These are phyloP conservation scores for Euclidia mi DNA, from an alignment of 2,888 invertebrate species.

Conservation along the genomic window DNA sequence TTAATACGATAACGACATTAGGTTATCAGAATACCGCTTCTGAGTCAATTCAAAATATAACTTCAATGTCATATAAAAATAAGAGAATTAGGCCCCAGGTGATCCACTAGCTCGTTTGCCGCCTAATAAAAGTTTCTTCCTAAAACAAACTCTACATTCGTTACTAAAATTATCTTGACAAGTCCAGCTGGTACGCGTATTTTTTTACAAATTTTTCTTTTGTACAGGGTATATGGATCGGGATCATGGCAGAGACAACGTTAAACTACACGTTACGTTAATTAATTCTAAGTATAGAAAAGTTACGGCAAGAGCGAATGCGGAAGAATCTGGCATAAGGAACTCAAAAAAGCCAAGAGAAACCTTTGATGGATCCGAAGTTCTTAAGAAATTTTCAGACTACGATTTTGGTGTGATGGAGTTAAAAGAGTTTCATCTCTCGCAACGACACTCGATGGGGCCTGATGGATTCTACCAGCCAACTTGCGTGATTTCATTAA, in stretches of 20 bases:
- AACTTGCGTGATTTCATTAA: constrained; percentile 75
- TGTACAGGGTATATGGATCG: constrained; percentile 73
- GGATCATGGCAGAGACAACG: constrained; percentile 71
- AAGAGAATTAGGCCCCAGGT: too few relatives aligned
- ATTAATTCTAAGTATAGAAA: constrained; percentile 92
- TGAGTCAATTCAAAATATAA: too few relatives aligned
- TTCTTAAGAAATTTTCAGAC: constrained; percentile 92
- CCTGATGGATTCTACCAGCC: constrained; percentile 92
- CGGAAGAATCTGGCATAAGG: constrained; percentile 28
- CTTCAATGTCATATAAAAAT: too few relatives aligned
- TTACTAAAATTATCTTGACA: too few relatives aligned
- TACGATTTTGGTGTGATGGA: constrained; percentile 93
- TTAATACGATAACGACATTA: too few relatives aligned
- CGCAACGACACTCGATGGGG: constrained; percentile 89
- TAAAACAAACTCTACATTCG: too few relatives aligned
- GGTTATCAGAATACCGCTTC: too few relatives aligned
- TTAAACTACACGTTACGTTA: constrained; percentile 96
- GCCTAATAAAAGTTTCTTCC: too few relatives aligned
- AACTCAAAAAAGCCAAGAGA: constrained; percentile 37
- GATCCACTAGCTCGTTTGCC: too few relatives aligned
- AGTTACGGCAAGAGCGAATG: constrained; percentile 28
- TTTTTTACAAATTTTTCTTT: neutral
- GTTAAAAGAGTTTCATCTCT: constrained; percentile 92
- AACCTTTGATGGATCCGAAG: constrained; percentile 82
- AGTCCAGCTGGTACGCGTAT: too few relatives aligned